Evolutionary conservation across 1,140 invertebrate species (phyloP), one percentile per base, ranked within the genome.

Genomic region (Aphaenogaster floridana): DNA sequence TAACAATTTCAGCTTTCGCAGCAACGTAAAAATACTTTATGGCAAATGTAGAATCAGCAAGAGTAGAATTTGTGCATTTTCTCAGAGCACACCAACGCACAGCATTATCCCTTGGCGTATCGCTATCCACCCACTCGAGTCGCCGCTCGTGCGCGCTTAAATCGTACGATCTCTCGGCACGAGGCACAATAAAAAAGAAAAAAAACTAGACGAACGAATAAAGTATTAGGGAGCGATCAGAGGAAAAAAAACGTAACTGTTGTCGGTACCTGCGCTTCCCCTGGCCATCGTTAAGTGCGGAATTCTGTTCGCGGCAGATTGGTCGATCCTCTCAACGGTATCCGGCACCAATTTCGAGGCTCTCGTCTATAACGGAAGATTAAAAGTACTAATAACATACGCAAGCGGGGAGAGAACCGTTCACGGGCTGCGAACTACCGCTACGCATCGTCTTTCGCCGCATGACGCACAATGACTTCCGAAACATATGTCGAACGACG

Each of bases 401-500:
- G 85, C 57, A 74, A 71, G 72, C 57, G n/a, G 57, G 81, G 85
- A 63, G 81, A 64, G 45, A 76, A 71, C 21, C 77, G 89, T 89
- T 90, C 69, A 88, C 79, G 90, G 80, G 61, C 76, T 28, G 64
- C 64, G 61, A 71, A 54, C 87, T 80, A 66, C 71, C 88, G 74
- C 89, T 71, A 84, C 76, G 83, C 78, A 86, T 86, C 89, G 71
- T 90, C 72, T 88, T 64, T 79, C 57, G 66, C 42, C 68, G 77
- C 76, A 64, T 66, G 54, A 9, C 21, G 68, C 84, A 88, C 88
- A 89, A 90, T 88, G 84, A 88, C 89, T 86, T 91, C 74, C 8
- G 87, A 89, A 93, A 93, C 94, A 94, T 94, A 94, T 94, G 94
- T 93, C 87, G 89, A 92, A 90, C 91, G 92, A 79, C 45, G 76